Evolutionary conservation across 2,888 invertebrate species (phyloP).

Genomic region (Amphipyra berbera): DNA sequence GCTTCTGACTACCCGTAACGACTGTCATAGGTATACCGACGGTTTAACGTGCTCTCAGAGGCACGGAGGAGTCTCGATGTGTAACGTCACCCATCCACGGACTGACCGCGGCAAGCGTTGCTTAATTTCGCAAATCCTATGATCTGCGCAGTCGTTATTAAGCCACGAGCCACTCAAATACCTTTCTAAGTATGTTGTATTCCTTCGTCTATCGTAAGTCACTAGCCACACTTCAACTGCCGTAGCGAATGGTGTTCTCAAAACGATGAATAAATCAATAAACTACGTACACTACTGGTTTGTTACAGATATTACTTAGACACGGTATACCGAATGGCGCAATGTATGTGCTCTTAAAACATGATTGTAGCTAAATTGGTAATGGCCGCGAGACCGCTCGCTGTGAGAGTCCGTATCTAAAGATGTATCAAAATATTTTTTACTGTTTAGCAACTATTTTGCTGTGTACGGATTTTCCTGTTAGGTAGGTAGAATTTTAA

Average conservation of each 20-base stretch:
- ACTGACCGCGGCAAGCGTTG: no score
- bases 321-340: conserved; percentile 17
- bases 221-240: conserved; percentile 37
- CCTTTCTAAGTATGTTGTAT: conserved; percentile 39
- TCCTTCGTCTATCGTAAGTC: conserved; percentile 44
- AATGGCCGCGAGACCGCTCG: conserved; percentile 34
- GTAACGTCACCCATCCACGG: no score
- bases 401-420: conserved; percentile 42
- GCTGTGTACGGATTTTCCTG: conserved; percentile 37
- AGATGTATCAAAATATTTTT: conserved; percentile 39
- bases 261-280: conserved; percentile 32
- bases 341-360: conserved; percentile 26
- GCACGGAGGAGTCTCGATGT: no score
- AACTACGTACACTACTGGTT: conserved; percentile 25
- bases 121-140: no score
- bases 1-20: no score
- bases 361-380: conserved; percentile 26
- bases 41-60: no score
- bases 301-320: conserved; percentile 19
- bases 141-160: no score
- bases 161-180: no score
- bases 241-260: conserved; percentile 40
- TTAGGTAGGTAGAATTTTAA: conserved; percentile 10
- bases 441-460: conserved; percentile 36
- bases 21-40: no score